phyloP scores from a whole-genome alignment of 1,140 invertebrate species.

The Drosophila burlai region DNA sequence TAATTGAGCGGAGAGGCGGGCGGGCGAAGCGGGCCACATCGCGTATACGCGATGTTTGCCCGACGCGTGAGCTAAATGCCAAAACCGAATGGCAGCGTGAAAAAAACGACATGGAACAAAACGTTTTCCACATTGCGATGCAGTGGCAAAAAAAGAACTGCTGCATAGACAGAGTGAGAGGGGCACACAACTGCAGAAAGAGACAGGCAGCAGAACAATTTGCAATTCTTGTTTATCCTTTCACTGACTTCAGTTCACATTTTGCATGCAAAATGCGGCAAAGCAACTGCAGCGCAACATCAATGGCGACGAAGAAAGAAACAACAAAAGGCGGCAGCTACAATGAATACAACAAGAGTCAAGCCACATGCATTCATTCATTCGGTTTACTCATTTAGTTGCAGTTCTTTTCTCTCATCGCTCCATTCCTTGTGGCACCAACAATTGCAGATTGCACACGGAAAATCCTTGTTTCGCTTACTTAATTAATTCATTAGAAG shows the following conservation, averaged over 20 bases:
- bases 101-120: conserved; percentile 55
- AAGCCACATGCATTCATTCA: conserved; percentile 62
- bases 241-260: conserved; percentile 51
- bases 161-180: conserved; percentile 3
- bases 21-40: conserved; percentile 16
- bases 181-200: conserved; percentile 6
- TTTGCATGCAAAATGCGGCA: conserved; percentile 77
- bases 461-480: background rate
- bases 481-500: background rate
- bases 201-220: conserved; percentile 17
- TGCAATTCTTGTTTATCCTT: conserved; percentile 44
- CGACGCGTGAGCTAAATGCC: conserved; percentile 67
- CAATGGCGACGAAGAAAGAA: conserved; percentile 22
- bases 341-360: conserved; percentile 31
- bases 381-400: conserved; percentile 55
- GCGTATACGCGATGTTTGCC: conserved; percentile 57
- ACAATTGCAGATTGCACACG: conserved; percentile 11
- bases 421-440: conserved; percentile 7
- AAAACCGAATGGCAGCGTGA: conserved; percentile 33
- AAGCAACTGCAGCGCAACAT: conserved; percentile 42
- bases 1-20: conserved; percentile 62
- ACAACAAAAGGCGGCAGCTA: conserved; percentile 18
- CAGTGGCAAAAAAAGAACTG: conserved; percentile 38
- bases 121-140: conserved; percentile 54
- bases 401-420: conserved; percentile 38